Evolutionary conservation across 2,888 invertebrate genomes (phyloP).

Genomic region (Andricus curvator): DNA sequence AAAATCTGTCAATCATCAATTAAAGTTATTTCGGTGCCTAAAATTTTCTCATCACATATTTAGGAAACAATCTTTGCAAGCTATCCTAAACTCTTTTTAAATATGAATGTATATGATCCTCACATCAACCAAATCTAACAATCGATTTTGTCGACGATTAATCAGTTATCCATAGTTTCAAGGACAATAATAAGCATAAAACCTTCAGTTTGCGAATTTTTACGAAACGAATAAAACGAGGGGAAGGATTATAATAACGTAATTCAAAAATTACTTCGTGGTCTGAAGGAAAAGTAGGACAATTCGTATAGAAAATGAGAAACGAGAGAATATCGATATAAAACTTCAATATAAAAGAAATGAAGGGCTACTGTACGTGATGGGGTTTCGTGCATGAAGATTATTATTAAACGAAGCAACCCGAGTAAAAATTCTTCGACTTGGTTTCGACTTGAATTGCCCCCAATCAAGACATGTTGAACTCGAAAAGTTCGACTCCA

Average conservation of each 20-base stretch:
- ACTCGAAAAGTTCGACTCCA: too few species aligned
- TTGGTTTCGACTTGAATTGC: too few species aligned
- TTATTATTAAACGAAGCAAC: constrained; percentile 31
- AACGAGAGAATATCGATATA: constrained; percentile 14
- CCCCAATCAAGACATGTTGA: too few species aligned
- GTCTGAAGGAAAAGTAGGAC: background rate
- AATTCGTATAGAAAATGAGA: background rate
- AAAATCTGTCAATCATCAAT: too few species aligned
- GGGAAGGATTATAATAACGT: background rate
- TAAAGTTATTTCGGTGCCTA: too few species aligned
- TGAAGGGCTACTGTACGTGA: constrained; percentile 16
- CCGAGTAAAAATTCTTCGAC: too few species aligned
- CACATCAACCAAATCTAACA: too few species aligned
- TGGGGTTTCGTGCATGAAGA: constrained; percentile 16
- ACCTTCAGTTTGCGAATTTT: background rate
- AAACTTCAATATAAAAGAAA: constrained; percentile 14
- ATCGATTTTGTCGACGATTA: background rate
- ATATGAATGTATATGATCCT: too few species aligned
- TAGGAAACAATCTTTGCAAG: too few species aligned
- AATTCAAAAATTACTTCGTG: background rate
- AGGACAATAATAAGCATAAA: background rate
- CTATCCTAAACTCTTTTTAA: too few species aligned
- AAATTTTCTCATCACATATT: too few species aligned
- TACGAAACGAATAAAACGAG: background rate
- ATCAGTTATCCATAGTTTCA: too few species aligned